A percentile compares a stretch with the other conserved stretches of the same genome.
Evolutionary conservation across 2,797 vertebrate species (phyloP).

Genomic region (Enteromius radiatus): DNA sequence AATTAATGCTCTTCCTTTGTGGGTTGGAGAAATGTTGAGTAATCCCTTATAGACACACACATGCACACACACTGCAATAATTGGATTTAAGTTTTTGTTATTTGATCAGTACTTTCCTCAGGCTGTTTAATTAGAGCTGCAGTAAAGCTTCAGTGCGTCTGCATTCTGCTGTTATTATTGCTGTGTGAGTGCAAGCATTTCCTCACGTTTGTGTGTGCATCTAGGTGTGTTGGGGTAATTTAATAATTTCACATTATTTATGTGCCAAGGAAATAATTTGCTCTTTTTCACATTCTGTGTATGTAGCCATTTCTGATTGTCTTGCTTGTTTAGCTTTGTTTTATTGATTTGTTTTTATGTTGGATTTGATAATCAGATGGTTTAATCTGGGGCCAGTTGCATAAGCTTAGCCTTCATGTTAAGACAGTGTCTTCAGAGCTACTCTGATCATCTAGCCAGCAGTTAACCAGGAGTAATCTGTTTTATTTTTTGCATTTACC

Average conservation of each 20-base stretch:
- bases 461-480: too few species aligned
- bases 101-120: slow-evolving; percentile 36
- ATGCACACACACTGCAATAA: slow-evolving; percentile 30
- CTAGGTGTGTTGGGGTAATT: not conserved
- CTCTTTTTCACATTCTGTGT: slow-evolving; percentile 1
- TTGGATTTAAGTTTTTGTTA: slow-evolving; percentile 43
- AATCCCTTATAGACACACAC: slow-evolving; percentile 10
- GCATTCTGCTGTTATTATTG: slow-evolving; percentile 28
- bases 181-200: slow-evolving; percentile 5
- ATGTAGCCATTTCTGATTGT: not conserved
- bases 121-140: slow-evolving; percentile 48
- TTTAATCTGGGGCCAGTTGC: not conserved
- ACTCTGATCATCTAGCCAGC: too few species aligned
- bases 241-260: slow-evolving; percentile 16
- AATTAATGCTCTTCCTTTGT: slow-evolving; percentile 46
- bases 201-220: not conserved
- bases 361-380: not conserved
- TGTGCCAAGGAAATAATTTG: slow-evolving; percentile 2
- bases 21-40: slow-evolving; percentile 19
- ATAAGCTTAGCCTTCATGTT: too few species aligned
- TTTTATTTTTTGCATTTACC: too few species aligned
- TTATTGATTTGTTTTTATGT: not conserved
- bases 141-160: slow-evolving; percentile 40
- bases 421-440: too few species aligned
- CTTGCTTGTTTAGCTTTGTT: not conserved